Base-by-base conservation (phyloP, 1,140 invertebrate genomes). In the Wiebesia pumilae region DNA sequence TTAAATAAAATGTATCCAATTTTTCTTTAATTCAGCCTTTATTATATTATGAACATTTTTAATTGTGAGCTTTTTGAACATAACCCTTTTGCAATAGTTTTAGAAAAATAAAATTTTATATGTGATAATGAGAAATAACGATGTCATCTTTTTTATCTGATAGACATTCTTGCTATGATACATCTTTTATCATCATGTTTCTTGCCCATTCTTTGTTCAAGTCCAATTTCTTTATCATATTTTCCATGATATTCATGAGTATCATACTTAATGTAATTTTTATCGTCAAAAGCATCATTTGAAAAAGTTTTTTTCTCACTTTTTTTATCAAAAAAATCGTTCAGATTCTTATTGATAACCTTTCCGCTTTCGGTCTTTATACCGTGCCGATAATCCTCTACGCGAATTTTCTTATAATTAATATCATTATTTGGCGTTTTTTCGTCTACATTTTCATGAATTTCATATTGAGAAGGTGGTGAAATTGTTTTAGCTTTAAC, bases 221-320 rank as follows among this genome's bases (percentile, higher is more conserved):
- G 83, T 0, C 88, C 88, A n/a, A 90, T 89, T 87, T 89, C 89
- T 80, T 88, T 89, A 62, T 92, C 88, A 7, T 91, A 88, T 16
- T 90, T 88, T 40, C 90, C 88, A 21, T 88, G 89, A 62, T 62
- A 62, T 27, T 10, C 10, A 62, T 4, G 21, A 81, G 87, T 38
- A 85, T 90, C 0, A 90, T 88, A 88, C 10, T 89, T 89, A 12
- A 88, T 92, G 9, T 94, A 87, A 16, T 79, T 93, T 6, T 94
- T 92, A 3, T 90, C 90, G 2, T 94, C 92, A 12, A 92, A 92
- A 0, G 91, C 93, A 54, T 93, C 89, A 80, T 94, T 94, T 0
- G 90, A 92, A 2, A 94, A 93, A 81, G 94, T 92, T 1, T 88
- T 89, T 27, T 93, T 90, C 3, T 93, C 90, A 38, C 90, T 88